Base-by-base conservation (phyloP, 2,888 invertebrate species). In the Sinelater perroti region DNA sequence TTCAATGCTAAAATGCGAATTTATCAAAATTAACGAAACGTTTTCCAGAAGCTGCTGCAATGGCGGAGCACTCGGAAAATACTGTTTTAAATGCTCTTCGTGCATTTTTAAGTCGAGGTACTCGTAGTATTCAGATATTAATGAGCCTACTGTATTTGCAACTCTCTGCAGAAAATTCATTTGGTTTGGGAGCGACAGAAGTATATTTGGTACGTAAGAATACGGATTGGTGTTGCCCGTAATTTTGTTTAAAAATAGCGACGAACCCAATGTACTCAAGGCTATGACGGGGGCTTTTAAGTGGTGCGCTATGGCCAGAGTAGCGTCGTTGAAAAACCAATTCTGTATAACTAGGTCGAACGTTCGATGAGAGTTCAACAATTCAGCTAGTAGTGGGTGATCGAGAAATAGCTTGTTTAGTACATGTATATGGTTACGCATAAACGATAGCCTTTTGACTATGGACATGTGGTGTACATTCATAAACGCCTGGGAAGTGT, bases 151-250 rank as follows among this genome's bases (percentile, higher is more conserved):
- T 1, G 71, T 68, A 61, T 78, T 78, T 10, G 61, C 17, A 3
- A 70, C 50, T 31, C 78, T 64, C 56, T 78, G 65, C 13, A 62
- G 46, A 40, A 77, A 76, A 8, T 56, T 70, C 75, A 78, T 77
- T 18, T 69, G 61, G 30, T 73, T 70, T 1, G 69, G 64, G 26
- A 64, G 72, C 1, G 60, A 42, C 6, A 67, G 45, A 20, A 72
- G 64, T 20, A 64, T 45, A 40, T 67, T 64, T 2, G 76, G 75
- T 11, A 77, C 70, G 46, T 74, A 77, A 2, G 76, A 69, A 20
- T 68, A 72, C 1, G 74, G 73, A 30, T 70, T 64, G 0, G 75
- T 70, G 57, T 73, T 75, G 20, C 73, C 73, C 2, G 70, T 62
- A 2, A 70, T 46, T 28, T 66, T 67, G 33, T 70, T 70, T 0